Evolutionary conservation across 1,140 invertebrate genomes (phyloP).

Genomic region (Zaprionus kolodkinae): DNA sequence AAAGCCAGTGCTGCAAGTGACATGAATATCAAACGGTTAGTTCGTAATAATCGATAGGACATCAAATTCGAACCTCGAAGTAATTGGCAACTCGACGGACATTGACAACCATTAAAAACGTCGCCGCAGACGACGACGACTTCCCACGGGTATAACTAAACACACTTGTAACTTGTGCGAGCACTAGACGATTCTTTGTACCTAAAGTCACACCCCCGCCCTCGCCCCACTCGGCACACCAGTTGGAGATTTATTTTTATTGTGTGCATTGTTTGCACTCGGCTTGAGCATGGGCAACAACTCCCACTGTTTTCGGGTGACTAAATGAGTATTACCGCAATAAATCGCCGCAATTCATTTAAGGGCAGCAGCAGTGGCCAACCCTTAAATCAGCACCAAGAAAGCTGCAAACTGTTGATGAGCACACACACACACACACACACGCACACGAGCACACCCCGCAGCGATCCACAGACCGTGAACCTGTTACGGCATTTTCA

Average conservation of each 20-base stretch:
- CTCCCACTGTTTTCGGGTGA: slow-evolving; percentile 54
- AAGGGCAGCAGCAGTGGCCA: slow-evolving; percentile 61
- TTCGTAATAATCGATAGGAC: slow-evolving; percentile 40
- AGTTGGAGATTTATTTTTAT: slow-evolving; percentile 77
- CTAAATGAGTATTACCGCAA: slow-evolving; percentile 83
- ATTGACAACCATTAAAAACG: slow-evolving; percentile 46
- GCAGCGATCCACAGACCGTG: slow-evolving; percentile 63
- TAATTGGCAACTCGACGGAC: slow-evolving; percentile 69
- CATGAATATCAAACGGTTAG: slow-evolving; percentile 68
- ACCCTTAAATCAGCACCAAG: slow-evolving; percentile 75
- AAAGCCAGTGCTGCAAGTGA: slow-evolving; percentile 62
- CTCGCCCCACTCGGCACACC: not conserved
- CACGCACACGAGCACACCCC: slow-evolving; percentile 19
- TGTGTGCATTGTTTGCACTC: slow-evolving; percentile 80
- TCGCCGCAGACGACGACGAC: slow-evolving; percentile 48
- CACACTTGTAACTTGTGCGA: slow-evolving; percentile 52
- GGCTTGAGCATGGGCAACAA: slow-evolving; percentile 42
- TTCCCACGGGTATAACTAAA: slow-evolving; percentile 80
- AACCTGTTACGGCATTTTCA: slow-evolving; percentile 76
- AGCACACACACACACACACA: slow-evolving; percentile 33
- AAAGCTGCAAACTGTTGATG: slow-evolving; percentile 77
- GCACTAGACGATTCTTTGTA: not conserved
- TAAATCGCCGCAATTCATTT: slow-evolving; percentile 83
- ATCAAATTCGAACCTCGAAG: slow-evolving; percentile 54
- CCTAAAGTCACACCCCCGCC: not conserved